phyloP scores from a whole-genome alignment of 2,113 vertebrate species.

The Xiphias gladius region DNA sequence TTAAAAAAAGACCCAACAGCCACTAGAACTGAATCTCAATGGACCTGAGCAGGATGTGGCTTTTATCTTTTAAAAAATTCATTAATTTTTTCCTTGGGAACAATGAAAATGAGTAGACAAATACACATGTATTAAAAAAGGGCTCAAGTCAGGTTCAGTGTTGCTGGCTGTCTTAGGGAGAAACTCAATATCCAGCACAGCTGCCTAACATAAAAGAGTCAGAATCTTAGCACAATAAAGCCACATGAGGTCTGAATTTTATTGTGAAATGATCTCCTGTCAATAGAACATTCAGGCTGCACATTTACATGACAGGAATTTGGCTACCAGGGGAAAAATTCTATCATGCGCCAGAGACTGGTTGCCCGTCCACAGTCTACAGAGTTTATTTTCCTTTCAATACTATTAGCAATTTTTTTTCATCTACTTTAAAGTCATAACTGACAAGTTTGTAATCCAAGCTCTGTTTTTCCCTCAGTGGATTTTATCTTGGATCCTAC shows the following conservation, averaged over 20 bases:
- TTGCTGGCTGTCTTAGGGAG: background rate
- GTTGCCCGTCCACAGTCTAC: background rate
- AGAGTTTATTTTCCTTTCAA: conserved; percentile 12
- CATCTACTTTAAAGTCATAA: background rate
- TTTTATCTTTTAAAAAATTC: background rate
- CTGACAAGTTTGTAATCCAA: background rate
- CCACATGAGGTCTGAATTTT: background rate
- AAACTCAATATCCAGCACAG: background rate
- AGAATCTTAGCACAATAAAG: background rate
- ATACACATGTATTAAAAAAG: background rate
- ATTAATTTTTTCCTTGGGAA: background rate
- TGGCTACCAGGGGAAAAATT: background rate
- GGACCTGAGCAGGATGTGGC: background rate
- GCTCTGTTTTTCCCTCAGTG: conserved; percentile 6
- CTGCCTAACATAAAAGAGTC: background rate
- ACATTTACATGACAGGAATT: background rate
- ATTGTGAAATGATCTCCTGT: background rate
- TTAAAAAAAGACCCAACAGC: background rate
- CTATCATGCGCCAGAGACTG: conserved; percentile 10
- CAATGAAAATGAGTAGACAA: background rate
- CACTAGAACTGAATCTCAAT: background rate
- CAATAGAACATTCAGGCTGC: background rate
- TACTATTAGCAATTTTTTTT: background rate
- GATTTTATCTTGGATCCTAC: conserved; percentile 19
- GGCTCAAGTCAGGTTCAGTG: background rate